Evolutionary conservation across 2,888 invertebrate species (phyloP).

Genomic region (Melinopterus prodromus): DNA sequence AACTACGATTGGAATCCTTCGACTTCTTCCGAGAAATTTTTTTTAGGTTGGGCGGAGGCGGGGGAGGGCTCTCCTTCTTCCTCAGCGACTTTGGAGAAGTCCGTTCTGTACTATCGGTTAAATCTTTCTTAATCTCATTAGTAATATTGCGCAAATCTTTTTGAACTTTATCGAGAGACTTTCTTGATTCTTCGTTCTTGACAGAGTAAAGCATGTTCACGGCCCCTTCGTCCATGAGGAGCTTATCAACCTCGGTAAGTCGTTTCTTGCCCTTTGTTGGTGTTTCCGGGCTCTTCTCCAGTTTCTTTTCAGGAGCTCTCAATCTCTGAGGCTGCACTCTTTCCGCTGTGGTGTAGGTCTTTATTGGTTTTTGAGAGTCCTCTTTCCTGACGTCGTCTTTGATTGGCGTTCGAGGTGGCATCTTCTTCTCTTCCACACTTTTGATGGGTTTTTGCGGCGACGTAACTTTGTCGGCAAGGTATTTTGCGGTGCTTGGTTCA

Average conservation of each 20-base stretch:
- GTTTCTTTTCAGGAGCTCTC: conserved; percentile 12
- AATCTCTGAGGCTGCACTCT: neutral
- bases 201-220: conserved; percentile 86
- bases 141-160: conserved; percentile 56
- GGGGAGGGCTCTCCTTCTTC: conserved; percentile 59
- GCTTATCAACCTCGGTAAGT: conserved; percentile 76
- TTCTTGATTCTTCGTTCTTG: conserved; percentile 63
- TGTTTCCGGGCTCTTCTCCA: conserved; percentile 26
- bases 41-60: conserved; percentile 42
- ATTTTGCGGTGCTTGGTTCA: conserved; percentile 55
- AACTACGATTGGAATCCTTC: conserved; percentile 56
- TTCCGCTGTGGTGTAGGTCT: neutral
- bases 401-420: conserved; percentile 9
- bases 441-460: conserved; percentile 28
- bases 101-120: conserved; percentile 48
- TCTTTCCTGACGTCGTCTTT: neutral
- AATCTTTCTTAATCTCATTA: conserved; percentile 55
- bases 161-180: conserved; percentile 52
- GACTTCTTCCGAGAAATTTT: conserved; percentile 55
- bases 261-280: conserved; percentile 43
- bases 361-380: neutral
- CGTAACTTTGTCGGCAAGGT: conserved; percentile 36
- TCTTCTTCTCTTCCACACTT: conserved; percentile 24
- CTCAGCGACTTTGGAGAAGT: conserved; percentile 60
- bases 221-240: conserved; percentile 87